Evolutionary conservation across 2,888 invertebrate genomes (phyloP).

Genomic region (Carcina quercana): DNA sequence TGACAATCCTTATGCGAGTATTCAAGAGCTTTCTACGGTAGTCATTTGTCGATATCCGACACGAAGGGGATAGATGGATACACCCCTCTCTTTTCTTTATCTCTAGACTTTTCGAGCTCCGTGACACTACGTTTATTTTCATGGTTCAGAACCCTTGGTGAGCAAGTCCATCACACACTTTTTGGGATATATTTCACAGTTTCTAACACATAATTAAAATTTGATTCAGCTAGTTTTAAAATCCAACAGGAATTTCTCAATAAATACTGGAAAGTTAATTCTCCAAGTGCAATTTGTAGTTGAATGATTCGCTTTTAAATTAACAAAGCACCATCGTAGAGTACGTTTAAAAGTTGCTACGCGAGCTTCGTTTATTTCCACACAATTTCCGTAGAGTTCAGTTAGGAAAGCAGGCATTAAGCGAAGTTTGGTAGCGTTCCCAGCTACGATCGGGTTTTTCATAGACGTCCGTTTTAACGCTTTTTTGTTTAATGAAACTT

Average conservation of each 20-base stretch:
- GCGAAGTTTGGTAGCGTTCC: conserved; percentile 42
- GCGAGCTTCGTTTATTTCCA: conserved; percentile 53
- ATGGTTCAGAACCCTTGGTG: too few species aligned
- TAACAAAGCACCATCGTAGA: conserved; percentile 54
- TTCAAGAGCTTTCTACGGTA: too few species aligned
- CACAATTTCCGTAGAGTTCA: conserved; percentile 55
- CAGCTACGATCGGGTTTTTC: too few species aligned
- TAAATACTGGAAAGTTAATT: conserved; percentile 27
- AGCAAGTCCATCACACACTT: neutral
- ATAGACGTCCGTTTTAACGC: too few species aligned
- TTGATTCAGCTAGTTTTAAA: neutral
- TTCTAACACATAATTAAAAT: conserved; percentile 3
- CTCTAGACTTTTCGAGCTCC: too few species aligned
- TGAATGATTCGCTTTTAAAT: conserved; percentile 44
- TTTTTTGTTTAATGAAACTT: too few species aligned
- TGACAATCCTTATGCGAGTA: too few species aligned
- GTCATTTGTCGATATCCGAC: too few species aligned
- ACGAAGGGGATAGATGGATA: too few species aligned
- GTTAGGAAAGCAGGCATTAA: conserved; percentile 38
- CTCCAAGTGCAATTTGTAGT: conserved; percentile 32
- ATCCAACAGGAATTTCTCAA: neutral
- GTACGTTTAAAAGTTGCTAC: conserved; percentile 55
- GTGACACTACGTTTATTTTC: too few species aligned
- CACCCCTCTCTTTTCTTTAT: too few species aligned
- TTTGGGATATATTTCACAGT: neutral